phyloP scores from a whole-genome alignment of 2,888 invertebrate species.

The Folsomia manolachei region DNA sequence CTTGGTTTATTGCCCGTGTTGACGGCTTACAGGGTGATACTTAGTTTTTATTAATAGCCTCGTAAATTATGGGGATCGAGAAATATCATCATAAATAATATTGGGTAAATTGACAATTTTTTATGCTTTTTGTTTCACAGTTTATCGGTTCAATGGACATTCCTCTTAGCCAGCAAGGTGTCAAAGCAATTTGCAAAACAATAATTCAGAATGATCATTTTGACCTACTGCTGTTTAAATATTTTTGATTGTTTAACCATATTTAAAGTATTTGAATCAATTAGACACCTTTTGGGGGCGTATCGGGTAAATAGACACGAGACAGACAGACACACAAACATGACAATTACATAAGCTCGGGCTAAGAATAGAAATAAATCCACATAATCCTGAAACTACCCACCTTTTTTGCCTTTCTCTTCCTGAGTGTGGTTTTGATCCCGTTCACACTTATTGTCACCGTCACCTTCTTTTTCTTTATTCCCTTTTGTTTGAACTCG shows the following conservation, averaged over 20 bases:
- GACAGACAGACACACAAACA: no score
- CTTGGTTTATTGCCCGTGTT: not conserved
- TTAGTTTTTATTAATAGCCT: not conserved
- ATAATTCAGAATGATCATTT: not conserved
- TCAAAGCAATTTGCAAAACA: no score
- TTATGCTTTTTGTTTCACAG: constrained; percentile 64
- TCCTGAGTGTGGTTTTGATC: constrained; percentile 80
- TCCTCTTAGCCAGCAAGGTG: constrained; percentile 85
- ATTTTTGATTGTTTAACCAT: no score
- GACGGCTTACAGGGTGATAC: not conserved
- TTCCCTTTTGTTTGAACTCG: constrained; percentile 96
- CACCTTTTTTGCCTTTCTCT: constrained; percentile 65
- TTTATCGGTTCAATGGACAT: constrained; percentile 98
- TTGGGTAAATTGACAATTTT: not conserved
- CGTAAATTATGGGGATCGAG: not conserved
- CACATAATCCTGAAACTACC: no score
- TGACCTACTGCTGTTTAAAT: not conserved
- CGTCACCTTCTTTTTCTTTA: constrained; percentile 96
- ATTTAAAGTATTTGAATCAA: no score
- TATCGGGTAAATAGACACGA: no score
- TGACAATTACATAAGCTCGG: no score
- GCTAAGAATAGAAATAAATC: no score
- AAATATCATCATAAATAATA: not conserved
- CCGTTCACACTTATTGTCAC: constrained; percentile 94
- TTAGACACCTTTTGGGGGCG: no score